Percentiles rank a stretch among this genome's conserved stretches.
phyloP scores from a whole-genome alignment of 2,113 vertebrate genomes.

The Psittacara wagleri region DNA sequence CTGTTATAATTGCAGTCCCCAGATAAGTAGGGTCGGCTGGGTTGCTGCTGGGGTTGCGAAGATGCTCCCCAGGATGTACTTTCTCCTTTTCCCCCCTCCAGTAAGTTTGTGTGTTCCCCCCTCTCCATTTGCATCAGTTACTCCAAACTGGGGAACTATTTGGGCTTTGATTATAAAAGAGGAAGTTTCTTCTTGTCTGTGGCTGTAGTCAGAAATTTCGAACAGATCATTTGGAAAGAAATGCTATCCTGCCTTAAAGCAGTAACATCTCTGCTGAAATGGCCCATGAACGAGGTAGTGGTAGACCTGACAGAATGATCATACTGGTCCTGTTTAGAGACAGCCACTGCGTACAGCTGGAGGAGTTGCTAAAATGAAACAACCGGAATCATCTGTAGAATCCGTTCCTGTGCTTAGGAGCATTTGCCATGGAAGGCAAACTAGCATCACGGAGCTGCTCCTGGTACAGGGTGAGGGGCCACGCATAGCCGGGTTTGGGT shows the following conservation, averaged over 20 bases:
- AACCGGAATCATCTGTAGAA: not conserved
- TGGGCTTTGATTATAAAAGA: not conserved
- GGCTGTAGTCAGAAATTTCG: not conserved
- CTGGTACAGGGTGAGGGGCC: accelerated
- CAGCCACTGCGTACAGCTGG: not conserved
- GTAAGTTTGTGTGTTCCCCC: not conserved
- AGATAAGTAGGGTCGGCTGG: not conserved
- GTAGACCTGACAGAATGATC: not conserved
- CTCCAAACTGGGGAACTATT: not conserved
- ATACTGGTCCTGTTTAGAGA: not conserved
- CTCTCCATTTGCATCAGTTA: not conserved
- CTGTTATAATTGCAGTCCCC: not conserved
- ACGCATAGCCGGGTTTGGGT: accelerated
- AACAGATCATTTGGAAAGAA: not conserved
- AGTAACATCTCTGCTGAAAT: not conserved
- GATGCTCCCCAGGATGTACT: not conserved
- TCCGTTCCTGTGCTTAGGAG: not conserved
- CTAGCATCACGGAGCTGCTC: not conserved
- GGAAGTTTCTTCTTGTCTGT: not conserved
- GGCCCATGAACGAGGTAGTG: not conserved
- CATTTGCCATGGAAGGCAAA: not conserved
- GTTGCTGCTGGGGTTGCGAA: not conserved
- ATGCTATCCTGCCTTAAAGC: not conserved
- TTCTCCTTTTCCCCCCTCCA: not conserved
- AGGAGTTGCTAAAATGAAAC: not conserved